phyloP scores from a whole-genome alignment of 2,888 invertebrate species.

The Saturnia japonica region DNA sequence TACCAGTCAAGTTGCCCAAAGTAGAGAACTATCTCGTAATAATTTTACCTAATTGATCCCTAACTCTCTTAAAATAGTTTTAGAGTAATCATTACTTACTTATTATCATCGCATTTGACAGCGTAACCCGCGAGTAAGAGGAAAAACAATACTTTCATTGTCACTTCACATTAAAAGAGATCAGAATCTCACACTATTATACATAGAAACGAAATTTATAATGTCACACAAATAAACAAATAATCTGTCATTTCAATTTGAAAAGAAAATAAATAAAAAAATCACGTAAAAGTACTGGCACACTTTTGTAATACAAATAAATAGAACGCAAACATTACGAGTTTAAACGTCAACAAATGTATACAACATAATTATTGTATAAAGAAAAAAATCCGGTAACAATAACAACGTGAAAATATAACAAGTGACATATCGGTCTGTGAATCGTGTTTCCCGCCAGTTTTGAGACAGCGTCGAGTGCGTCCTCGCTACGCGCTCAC shows the following conservation, averaged over 20 bases:
- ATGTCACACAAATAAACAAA: not conserved
- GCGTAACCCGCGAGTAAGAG: slow-evolving; percentile 59
- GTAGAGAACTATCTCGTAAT: too few species aligned
- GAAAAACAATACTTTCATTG: slow-evolving; percentile 53
- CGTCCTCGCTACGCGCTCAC: not conserved
- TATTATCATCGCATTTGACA: slow-evolving; percentile 61
- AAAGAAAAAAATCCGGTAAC: not conserved
- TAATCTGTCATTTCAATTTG: not conserved
- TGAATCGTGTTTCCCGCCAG: not conserved
- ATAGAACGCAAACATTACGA: not conserved
- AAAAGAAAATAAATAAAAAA: not conserved
- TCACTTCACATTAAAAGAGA: slow-evolving; percentile 26
- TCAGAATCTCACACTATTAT: not conserved
- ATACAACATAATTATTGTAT: not conserved
- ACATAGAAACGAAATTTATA: not conserved
- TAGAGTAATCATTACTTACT: slow-evolving; percentile 45
- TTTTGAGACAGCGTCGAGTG: not conserved
- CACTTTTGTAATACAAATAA: not conserved
- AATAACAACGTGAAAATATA: not conserved
- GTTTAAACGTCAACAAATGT: not conserved
- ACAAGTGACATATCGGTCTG: not conserved
- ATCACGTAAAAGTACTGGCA: not conserved
- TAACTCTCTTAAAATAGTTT: not conserved
- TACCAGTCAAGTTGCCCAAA: too few species aligned
- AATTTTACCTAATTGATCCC: too few species aligned